Evolutionary conservation across 2,888 invertebrate genomes (phyloP).

Genomic region (Eilema sororculum): DNA sequence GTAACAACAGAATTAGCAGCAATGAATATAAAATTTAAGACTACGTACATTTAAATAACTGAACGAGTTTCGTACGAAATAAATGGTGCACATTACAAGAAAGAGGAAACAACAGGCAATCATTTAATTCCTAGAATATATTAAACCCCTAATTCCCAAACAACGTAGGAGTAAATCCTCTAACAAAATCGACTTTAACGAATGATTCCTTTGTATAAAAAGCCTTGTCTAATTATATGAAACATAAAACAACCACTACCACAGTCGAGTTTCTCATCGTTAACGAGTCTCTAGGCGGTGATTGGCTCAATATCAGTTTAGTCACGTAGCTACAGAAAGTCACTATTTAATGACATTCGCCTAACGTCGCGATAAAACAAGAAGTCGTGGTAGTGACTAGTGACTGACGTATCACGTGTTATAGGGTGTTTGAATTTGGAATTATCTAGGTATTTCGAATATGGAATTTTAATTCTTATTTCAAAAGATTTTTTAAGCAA

Average conservation of each 20-base stretch:
- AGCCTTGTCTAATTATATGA: conserved; percentile 45
- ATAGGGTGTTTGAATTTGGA: background rate
- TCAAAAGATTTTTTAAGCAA: background rate
- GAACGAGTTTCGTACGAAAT: background rate
- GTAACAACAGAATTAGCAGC: too few species aligned
- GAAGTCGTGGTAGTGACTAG: conserved; percentile 42
- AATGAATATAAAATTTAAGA: too few species aligned
- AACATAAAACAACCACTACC: conserved; percentile 55
- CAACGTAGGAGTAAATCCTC: background rate
- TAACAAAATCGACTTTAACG: conserved; percentile 17
- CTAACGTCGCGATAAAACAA: conserved; percentile 48
- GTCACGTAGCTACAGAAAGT: conserved; percentile 63
- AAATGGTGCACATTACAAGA: background rate
- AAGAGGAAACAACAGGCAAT: background rate
- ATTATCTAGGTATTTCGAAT: background rate
- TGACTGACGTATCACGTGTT: conserved; percentile 45
- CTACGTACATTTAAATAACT: too few species aligned
- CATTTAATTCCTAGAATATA: conserved; percentile 2
- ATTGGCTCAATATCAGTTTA: conserved; percentile 74
- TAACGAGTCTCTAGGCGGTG: conserved; percentile 62
- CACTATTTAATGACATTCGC: conserved; percentile 68
- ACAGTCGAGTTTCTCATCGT: conserved; percentile 48
- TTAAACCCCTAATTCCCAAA: background rate
- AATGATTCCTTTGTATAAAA: conserved; percentile 41
- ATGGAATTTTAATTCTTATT: background rate